These are phyloP conservation scores for Dasyprocta punctata DNA, from an alignment of 2,113 vertebrate species.

Conservation along the genomic window DNA sequence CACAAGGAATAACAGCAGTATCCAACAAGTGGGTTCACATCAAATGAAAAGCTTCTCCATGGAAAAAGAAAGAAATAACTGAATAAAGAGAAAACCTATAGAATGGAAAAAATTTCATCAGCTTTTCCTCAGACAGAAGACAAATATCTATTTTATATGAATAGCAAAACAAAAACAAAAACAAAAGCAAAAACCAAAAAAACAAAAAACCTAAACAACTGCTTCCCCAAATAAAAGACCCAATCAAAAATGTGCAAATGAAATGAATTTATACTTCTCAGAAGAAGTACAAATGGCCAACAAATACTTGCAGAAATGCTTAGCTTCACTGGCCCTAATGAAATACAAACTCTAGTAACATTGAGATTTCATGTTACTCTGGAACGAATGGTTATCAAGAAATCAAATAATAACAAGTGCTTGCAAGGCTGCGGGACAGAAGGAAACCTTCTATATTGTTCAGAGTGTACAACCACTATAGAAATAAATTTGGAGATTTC, in stretches of 20 bases:
- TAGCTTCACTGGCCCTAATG: not conserved
- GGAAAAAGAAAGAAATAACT: not conserved
- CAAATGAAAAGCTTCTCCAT: not conserved
- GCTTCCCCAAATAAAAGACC: not conserved
- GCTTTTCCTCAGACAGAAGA: not conserved
- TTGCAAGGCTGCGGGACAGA: not conserved
- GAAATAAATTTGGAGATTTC: not conserved
- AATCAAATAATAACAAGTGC: no score
- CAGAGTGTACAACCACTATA: not conserved
- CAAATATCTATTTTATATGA: not conserved
- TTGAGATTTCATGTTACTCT: not conserved
- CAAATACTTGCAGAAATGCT: not conserved
- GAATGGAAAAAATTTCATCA: not conserved
- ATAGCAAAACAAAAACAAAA: no score
- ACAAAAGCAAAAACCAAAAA: no score
- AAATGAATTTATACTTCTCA: not conserved
- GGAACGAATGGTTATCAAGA: not conserved
- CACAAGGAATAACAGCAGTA: not conserved
- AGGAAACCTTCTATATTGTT: not conserved
- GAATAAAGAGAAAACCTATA: not conserved
- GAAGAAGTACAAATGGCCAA: no score
- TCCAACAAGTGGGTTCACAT: not conserved
- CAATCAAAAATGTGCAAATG: not conserved
- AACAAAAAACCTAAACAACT: no score
- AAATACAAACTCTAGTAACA: not conserved